Conservation (phyloP, 1,140 invertebrate genomes). For the Drosophila parabipectinata region DNA sequence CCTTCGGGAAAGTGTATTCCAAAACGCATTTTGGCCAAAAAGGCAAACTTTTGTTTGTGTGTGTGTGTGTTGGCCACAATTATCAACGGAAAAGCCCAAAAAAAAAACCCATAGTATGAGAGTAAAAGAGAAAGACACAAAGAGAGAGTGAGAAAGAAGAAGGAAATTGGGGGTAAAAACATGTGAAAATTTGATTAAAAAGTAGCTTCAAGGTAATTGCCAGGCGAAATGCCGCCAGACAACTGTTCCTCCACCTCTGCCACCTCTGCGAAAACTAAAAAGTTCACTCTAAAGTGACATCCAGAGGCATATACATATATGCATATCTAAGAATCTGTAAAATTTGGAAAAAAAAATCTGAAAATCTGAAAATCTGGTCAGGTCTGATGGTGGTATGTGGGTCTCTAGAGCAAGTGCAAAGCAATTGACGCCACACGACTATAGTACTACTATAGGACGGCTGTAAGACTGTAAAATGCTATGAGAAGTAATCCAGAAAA, state of each 20-base stretch:
- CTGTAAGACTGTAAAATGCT: too few species aligned
- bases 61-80: constrained; percentile 46
- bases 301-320: not conserved
- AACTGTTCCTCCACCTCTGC: too few species aligned
- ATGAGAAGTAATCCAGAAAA: constrained; percentile 13
- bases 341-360: not conserved
- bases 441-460: not conserved
- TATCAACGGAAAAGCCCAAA: constrained; percentile 18
- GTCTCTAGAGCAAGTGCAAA: constrained; percentile 83
- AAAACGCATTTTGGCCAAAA: constrained; percentile 10
- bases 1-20: too few species aligned
- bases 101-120: not conserved
- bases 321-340: not conserved
- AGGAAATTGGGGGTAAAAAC: constrained; percentile 49
- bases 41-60: constrained; percentile 38
- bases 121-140: not conserved
- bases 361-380: constrained; percentile 9
- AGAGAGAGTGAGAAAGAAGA: not conserved
- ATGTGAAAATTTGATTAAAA: constrained; percentile 77
- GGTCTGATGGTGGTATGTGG: constrained; percentile 46
- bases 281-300: not conserved
- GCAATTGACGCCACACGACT: constrained; percentile 65
- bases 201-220: constrained; percentile 73
- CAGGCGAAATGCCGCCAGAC: constrained; percentile 27
- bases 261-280: too few species aligned